These are phyloP conservation scores for Drosophila macrospina DNA, from an alignment of 2,888 invertebrate genomes.

Conservation along the genomic window DNA sequence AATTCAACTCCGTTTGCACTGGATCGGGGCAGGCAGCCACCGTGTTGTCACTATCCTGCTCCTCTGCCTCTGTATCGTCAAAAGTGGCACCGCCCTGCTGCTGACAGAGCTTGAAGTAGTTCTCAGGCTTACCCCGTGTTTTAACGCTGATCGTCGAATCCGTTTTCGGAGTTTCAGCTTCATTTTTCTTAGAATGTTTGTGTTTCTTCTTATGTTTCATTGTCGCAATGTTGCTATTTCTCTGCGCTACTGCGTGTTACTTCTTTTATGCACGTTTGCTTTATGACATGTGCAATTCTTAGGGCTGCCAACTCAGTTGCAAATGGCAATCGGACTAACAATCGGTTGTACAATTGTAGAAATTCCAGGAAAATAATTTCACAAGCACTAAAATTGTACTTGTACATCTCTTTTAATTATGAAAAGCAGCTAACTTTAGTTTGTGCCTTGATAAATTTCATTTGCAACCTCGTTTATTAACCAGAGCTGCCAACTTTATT, in stretches of 20 bases:
- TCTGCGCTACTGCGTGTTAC: too few relatives aligned
- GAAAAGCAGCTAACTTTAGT: too few relatives aligned
- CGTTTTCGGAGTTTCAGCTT: not conserved
- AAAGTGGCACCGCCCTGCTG: not conserved
- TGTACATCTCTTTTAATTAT: too few relatives aligned
- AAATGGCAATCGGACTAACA: not conserved
- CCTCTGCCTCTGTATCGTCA: not conserved
- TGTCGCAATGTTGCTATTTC: not conserved
- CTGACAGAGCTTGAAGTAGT: slow-evolving; percentile 5
- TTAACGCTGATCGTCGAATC: not conserved
- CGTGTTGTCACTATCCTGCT: not conserved
- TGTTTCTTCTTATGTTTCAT: slow-evolving; percentile 1
- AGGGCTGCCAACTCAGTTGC: not conserved
- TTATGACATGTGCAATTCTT: not conserved
- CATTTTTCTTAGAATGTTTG: not conserved
- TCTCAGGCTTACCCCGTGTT: slow-evolving; percentile 1
- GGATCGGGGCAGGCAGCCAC: too few relatives aligned
- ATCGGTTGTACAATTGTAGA: too few relatives aligned
- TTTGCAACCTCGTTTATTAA: too few relatives aligned
- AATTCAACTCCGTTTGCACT: not conserved
- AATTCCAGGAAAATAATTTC: too few relatives aligned
- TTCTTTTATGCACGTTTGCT: not conserved
- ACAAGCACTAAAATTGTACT: too few relatives aligned
- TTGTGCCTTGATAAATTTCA: too few relatives aligned
- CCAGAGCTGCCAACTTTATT: too few relatives aligned